Base-by-base conservation (phyloP, 2,888 invertebrate species). In the Zhengitettix transpicula region DNA sequence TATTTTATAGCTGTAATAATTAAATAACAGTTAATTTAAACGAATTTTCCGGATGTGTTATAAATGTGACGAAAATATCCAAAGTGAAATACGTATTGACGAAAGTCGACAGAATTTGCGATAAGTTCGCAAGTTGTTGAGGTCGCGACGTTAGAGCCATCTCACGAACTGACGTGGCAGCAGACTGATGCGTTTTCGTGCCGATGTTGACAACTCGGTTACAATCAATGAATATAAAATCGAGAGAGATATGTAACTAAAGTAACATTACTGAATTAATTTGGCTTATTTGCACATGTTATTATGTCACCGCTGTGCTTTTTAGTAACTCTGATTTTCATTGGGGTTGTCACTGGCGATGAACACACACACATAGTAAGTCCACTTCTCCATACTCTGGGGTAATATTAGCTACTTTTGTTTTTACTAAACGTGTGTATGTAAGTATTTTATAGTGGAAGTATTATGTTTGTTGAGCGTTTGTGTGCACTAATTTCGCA, bases 361-460 rank as follows among this genome's bases (percentile, higher is more conserved):
- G 89, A 89, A 75, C 89, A 89, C 73, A 82, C 80, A 73, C 89
- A 89, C 73, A 74, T 81, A 70, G 87, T 87, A 75, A 82, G 84
- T 81, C 12, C n/a, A 47, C 3, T 28, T 28, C 7, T 28, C 28
- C 28, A 28, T 28, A 7, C 7, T 7, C 28, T 28, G 7, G 3
- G 28, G 2, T 28, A 28, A 28, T 28, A 28, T 28, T 28, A 28
- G 28, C 28, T 5, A 28, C 28, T 28, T 28, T 28, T 28, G 2
- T 28, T 28, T 5, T 28, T 28, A 5, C 7, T 5, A 7, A 28
- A 28, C 3, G 7, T 28, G 28, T 5, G 28, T 5, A n/a, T n/a
- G 3, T 28, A 28, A 28, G 28, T 28, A 2, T 28, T 28, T 28
- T 28, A 7, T 28, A 28, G 28, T 28, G 2, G 28, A 28, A 5